A percentile compares a stretch with the other conserved stretches of the same genome.
These are phyloP conservation scores for Atta texana DNA, from an alignment of 1,140 invertebrate species.

Conservation along the genomic window DNA sequence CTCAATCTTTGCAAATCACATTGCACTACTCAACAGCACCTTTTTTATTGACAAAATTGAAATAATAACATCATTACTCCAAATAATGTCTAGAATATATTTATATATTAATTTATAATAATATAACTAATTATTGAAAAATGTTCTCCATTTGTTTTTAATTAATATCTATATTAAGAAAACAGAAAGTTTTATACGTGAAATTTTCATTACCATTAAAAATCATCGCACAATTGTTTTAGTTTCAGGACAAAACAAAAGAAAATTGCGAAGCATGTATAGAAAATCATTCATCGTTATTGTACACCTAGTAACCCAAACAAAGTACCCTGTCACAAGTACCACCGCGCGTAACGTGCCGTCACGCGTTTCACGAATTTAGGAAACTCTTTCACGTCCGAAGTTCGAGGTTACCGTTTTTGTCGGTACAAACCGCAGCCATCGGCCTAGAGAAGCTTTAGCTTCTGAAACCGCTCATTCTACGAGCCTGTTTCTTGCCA, in stretches of 20 bases:
- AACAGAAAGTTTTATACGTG: neutral
- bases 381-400: constrained; percentile 52
- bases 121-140: neutral
- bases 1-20: constrained; percentile 13
- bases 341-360: constrained; percentile 11
- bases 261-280: constrained; percentile 19
- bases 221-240: neutral
- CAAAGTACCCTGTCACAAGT: constrained; percentile 43
- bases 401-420: constrained; percentile 60
- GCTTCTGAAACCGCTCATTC: constrained; percentile 48
- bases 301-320: constrained; percentile 32
- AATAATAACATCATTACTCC: neutral
- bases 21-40: neutral
- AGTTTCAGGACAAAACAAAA: neutral
- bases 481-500: constrained; percentile 45
- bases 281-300: constrained; percentile 57
- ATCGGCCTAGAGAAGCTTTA: constrained; percentile 34
- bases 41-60: neutral
- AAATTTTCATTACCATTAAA: neutral
- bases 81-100: neutral
- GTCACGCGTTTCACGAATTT: constrained; percentile 49
- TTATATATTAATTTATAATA: neutral
- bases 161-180: constrained; percentile 1
- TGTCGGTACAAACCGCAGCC: constrained; percentile 28
- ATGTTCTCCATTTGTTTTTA: neutral